Percentiles rank a stretch among this genome's conserved stretches.
Conservation (phyloP, 2,797 vertebrate genomes). For the Cynopterus sphinx region DNA sequence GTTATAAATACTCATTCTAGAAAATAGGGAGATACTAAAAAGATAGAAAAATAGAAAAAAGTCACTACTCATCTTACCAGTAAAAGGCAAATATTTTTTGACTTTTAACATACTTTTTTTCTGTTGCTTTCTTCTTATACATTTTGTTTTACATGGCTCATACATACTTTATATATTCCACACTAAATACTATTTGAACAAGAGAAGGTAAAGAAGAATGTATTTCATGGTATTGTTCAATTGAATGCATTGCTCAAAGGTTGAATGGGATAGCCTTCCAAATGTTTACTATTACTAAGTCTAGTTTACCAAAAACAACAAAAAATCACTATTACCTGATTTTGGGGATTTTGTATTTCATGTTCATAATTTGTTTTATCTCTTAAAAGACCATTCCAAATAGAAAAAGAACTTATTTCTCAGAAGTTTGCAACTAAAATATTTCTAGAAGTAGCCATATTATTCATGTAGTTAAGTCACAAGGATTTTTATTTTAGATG, state of each 20-base stretch:
- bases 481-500: neutral
- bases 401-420: neutral
- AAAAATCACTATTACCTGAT: neutral
- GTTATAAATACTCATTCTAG: neutral
- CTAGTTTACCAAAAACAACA: neutral
- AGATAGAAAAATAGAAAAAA: neutral
- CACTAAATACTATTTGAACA: neutral
- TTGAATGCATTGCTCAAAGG: neutral
- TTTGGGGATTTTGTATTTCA: neutral
- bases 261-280: neutral
- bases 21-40: neutral
- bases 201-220: neutral
- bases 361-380: slow-evolving; percentile 13
- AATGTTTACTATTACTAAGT: neutral
- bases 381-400: neutral
- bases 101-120: neutral
- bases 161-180: neutral
- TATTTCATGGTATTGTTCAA: neutral
- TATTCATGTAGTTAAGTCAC: neutral
- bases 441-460: neutral
- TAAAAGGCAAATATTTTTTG: neutral
- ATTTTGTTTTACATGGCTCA: neutral
- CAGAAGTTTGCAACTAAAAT: neutral
- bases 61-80: neutral
- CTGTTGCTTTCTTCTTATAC: neutral